phyloP scores from a whole-genome alignment of 2,888 invertebrate genomes.

The Venusia cambrica region DNA sequence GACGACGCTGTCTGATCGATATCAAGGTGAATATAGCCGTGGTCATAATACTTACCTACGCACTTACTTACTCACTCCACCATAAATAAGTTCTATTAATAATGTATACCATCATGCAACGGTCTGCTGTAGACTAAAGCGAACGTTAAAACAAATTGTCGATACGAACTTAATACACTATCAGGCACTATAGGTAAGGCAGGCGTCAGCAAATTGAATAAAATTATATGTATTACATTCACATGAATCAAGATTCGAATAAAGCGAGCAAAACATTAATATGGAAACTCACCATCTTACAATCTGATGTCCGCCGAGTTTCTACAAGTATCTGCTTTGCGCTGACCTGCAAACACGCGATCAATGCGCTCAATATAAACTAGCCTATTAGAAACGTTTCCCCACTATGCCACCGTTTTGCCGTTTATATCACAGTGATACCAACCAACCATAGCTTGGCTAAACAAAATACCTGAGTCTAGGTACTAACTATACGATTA shows the following conservation, averaged over 20 bases:
- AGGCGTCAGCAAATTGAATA: slow-evolving; percentile 17
- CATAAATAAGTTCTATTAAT: slow-evolving; percentile 57
- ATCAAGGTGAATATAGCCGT: slow-evolving; percentile 56
- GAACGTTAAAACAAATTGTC: slow-evolving; percentile 26
- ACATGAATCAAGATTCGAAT: slow-evolving; percentile 26
- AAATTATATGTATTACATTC: slow-evolving; percentile 15
- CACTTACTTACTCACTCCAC: slow-evolving; percentile 34
- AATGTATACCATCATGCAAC: slow-evolving; percentile 63
- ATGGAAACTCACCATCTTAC: slow-evolving; percentile 66
- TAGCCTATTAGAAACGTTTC: slow-evolving; percentile 52
- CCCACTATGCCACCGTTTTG: slow-evolving; percentile 43
- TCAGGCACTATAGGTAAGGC: no score
- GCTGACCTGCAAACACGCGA: slow-evolving; percentile 77
- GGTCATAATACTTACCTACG: slow-evolving; percentile 48
- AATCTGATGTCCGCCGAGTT: slow-evolving; percentile 71
- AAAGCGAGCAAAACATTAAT: slow-evolving; percentile 19
- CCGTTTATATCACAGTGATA: slow-evolving; percentile 37
- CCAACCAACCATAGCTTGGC: slow-evolving; percentile 21
- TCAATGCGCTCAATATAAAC: slow-evolving; percentile 69
- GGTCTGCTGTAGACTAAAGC: slow-evolving; percentile 46
- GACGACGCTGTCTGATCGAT: slow-evolving; percentile 47
- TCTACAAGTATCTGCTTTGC: slow-evolving; percentile 75
- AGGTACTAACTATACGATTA: no score
- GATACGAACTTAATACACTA: slow-evolving; percentile 17
- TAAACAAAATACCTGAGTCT: no score